phyloP scores from a whole-genome alignment of 1,140 invertebrate genomes.

The Diprion similis region DNA sequence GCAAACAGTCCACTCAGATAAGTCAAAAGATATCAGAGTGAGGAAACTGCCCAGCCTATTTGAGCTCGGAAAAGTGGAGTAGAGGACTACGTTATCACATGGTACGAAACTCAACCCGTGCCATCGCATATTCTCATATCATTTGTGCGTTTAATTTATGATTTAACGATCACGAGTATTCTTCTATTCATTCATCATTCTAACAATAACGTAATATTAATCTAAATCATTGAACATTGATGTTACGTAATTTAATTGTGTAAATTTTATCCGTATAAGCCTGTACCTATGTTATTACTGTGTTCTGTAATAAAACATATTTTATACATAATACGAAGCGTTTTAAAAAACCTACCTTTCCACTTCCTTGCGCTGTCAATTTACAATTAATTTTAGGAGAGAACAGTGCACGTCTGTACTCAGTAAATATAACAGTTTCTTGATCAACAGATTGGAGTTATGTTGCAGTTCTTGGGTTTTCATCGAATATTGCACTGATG shows the following conservation, averaged over 20 bases:
- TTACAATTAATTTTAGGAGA: too few species aligned
- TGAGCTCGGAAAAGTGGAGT: too few species aligned
- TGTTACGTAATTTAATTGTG: neutral
- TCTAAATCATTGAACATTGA: neutral
- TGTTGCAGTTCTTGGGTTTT: too few species aligned
- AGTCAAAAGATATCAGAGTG: too few species aligned
- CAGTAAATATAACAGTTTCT: too few species aligned
- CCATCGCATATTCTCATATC: neutral
- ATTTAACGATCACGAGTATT: conserved; percentile 3
- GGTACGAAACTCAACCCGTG: neutral
- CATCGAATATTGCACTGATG: too few species aligned
- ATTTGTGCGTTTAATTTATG: neutral
- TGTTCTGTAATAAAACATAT: conserved; percentile 1
- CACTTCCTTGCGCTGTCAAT: too few species aligned
- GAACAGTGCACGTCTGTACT: too few species aligned
- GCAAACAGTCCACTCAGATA: too few species aligned
- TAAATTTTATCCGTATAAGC: neutral
- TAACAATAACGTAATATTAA: conserved; percentile 1
- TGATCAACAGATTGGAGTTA: too few species aligned
- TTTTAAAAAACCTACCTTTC: neutral
- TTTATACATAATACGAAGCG: neutral
- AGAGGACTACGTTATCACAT: neutral
- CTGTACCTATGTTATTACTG: neutral
- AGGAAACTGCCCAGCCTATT: too few species aligned
- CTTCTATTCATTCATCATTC: neutral